These are phyloP conservation scores for Leptinotarsa undecemlineata DNA, from an alignment of 1,140 invertebrate species.

Conservation along the genomic window DNA sequence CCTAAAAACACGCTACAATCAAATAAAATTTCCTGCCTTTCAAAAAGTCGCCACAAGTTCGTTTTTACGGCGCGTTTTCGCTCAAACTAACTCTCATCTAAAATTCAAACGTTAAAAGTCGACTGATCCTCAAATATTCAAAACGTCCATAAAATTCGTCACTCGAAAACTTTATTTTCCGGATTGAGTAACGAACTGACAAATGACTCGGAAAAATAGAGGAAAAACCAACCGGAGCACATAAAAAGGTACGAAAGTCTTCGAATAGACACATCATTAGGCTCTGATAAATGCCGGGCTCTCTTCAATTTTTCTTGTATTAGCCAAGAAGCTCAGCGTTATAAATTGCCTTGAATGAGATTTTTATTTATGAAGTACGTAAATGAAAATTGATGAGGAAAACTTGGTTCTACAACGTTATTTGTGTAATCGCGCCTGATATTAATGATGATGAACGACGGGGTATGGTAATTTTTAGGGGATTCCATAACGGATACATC, in stretches of 20 bases:
- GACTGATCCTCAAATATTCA: not conserved
- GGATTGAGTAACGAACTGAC: conserved; percentile 5
- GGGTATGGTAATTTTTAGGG: not conserved
- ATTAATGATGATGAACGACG: not conserved
- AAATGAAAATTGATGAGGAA: conserved; percentile 6
- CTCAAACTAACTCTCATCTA: not conserved
- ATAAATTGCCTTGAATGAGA: not conserved
- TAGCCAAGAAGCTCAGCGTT: conserved; percentile 4
- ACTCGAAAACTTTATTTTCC: not conserved
- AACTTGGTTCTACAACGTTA: conserved; percentile 1
- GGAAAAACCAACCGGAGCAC: not conserved
- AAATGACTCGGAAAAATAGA: conserved; percentile 2
- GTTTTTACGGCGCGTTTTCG: too few relatives aligned
- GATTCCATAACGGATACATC: too few relatives aligned
- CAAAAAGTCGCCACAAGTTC: too few relatives aligned
- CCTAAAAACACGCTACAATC: too few relatives aligned
- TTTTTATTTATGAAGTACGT: conserved; percentile 6
- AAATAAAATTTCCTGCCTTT: too few relatives aligned
- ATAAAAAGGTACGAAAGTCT: not conserved
- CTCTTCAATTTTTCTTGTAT: conserved; percentile 6
- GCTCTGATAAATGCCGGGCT: not conserved
- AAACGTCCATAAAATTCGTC: not conserved
- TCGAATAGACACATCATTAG: conserved; percentile 5
- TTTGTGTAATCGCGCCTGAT: conserved; percentile 1
- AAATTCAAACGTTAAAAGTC: not conserved